phyloP scores from a whole-genome alignment of 1,140 invertebrate genomes.

The Drosophila ficusphila region DNA sequence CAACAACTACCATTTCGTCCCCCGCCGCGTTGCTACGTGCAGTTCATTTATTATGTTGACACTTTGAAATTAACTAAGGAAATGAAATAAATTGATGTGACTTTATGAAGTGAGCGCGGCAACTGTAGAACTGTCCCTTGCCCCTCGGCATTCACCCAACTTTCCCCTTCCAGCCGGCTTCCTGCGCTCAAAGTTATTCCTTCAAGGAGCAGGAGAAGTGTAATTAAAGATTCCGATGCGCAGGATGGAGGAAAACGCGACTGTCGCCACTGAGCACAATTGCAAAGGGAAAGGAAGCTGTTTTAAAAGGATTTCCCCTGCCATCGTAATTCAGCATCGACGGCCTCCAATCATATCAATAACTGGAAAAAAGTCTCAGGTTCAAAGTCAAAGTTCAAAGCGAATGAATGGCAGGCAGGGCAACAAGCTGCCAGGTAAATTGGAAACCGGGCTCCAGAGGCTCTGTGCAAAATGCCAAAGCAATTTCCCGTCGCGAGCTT shows the following conservation, averaged over 20 bases:
- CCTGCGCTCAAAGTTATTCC: slow-evolving; percentile 42
- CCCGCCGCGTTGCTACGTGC: slow-evolving; percentile 55
- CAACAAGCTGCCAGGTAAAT: not conserved
- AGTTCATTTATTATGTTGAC: slow-evolving; percentile 82
- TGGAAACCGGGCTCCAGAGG: not conserved
- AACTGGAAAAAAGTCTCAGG: slow-evolving; percentile 44
- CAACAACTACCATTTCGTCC: slow-evolving; percentile 25
- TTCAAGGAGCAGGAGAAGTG: not conserved
- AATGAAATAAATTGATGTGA: slow-evolving; percentile 82
- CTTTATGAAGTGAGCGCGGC: slow-evolving; percentile 75
- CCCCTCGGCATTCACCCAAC: slow-evolving; percentile 4
- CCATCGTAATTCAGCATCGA: no score
- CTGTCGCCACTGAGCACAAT: not conserved
- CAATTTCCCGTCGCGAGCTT: slow-evolving; percentile 62
- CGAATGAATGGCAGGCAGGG: not conserved
- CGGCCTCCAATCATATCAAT: slow-evolving; percentile 38
- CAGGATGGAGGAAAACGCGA: not conserved
- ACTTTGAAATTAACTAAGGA: slow-evolving; percentile 82
- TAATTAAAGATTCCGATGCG: slow-evolving; percentile 63
- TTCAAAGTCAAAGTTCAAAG: slow-evolving; percentile 51
- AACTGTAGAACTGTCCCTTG: slow-evolving; percentile 40
- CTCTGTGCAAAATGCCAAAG: slow-evolving; percentile 36
- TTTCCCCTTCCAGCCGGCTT: not conserved
- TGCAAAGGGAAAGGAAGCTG: not conserved
- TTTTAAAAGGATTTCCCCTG: not conserved